These are phyloP conservation scores for Andricus grossulariae DNA, from an alignment of 1,140 invertebrate genomes.

Conservation along the genomic window DNA sequence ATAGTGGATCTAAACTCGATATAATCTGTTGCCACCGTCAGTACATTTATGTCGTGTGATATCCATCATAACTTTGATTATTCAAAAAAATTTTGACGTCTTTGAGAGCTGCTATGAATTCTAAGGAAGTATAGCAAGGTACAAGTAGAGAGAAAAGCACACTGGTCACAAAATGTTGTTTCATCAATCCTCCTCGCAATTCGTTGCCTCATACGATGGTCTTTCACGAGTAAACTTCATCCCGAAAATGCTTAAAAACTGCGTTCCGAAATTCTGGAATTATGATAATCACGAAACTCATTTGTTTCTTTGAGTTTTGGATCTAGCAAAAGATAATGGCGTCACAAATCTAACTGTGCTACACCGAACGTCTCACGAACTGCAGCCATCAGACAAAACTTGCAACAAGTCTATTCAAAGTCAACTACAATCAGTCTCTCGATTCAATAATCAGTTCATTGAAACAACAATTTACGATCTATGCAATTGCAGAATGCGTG, in stretches of 20 bases:
- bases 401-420: slow-evolving; percentile 45
- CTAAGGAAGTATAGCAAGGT: slow-evolving; percentile 39
- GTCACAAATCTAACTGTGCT: slow-evolving; percentile 65
- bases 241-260: too few species aligned
- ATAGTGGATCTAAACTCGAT: too few species aligned
- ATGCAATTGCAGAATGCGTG: too few species aligned
- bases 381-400: too few species aligned
- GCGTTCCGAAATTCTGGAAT: slow-evolving; percentile 66
- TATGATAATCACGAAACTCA: slow-evolving; percentile 72
- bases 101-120: slow-evolving; percentile 2
- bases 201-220: slow-evolving; percentile 26
- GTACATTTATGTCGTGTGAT: too few species aligned
- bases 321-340: slow-evolving; percentile 57
- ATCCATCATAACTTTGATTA: too few species aligned
- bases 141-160: slow-evolving; percentile 3
- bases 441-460: slow-evolving; percentile 31
- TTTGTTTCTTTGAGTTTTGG: slow-evolving; percentile 54
- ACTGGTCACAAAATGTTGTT: slow-evolving; percentile 55
- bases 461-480: slow-evolving; percentile 36
- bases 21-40: too few species aligned
- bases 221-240: too few species aligned
- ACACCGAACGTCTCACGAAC: too few species aligned
- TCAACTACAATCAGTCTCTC: slow-evolving; percentile 35
- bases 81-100: too few species aligned
- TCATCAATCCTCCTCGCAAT: slow-evolving; percentile 58